Evolutionary conservation across 2,797 vertebrate species (phyloP).

Genomic region (Myotis pilosus): DNA sequence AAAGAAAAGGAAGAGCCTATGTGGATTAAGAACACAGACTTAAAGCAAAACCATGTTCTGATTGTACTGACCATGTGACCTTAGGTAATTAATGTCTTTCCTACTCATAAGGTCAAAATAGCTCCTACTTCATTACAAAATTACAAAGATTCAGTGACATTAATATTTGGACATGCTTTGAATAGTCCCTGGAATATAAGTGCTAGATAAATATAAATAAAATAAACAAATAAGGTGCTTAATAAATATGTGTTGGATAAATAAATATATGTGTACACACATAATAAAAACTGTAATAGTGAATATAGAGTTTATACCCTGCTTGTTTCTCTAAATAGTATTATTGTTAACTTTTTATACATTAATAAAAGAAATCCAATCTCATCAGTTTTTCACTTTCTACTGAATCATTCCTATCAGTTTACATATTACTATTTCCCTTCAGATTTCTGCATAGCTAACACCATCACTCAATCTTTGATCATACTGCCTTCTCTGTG

Average conservation of each 20-base stretch:
- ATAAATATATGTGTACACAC: not conserved
- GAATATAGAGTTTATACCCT: not conserved
- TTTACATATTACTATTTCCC: not conserved
- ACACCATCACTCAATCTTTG: not conserved
- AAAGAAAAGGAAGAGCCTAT: not conserved
- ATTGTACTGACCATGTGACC: not conserved
- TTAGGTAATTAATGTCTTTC: not conserved
- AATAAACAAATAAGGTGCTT: not conserved
- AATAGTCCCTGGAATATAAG: not conserved
- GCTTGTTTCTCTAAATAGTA: not conserved
- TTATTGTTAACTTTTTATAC: not conserved
- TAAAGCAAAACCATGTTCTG: not conserved
- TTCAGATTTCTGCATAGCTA: not conserved
- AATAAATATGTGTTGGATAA: conserved; percentile 1
- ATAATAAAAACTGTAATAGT: not conserved
- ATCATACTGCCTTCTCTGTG: not conserved
- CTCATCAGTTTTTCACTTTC: not conserved
- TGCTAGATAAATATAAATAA: not conserved
- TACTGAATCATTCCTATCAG: not conserved
- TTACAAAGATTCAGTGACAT: not conserved
- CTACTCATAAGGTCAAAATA: not conserved
- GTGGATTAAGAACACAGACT: not conserved
- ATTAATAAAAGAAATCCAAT: conserved; percentile 7
- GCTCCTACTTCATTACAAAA: not conserved
- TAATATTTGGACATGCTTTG: conserved; percentile 39